Evolutionary conservation across 1,140 invertebrate genomes (phyloP).

Genomic region (Phymastichus coffea): DNA sequence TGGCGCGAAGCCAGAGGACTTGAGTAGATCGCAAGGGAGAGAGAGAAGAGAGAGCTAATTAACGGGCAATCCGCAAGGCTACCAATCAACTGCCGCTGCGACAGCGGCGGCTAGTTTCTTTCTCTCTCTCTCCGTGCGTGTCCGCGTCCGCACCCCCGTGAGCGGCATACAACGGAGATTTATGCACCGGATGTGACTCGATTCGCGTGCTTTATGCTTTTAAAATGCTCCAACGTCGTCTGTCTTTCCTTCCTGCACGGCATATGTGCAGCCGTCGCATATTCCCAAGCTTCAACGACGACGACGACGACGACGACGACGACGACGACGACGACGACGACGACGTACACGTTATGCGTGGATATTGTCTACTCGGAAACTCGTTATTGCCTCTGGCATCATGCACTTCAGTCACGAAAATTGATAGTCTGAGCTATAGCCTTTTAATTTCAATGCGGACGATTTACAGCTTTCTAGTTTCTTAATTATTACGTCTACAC

Average conservation of each 20-base stretch:
- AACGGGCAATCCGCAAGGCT: constrained; percentile 34
- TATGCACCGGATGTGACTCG: constrained; percentile 54
- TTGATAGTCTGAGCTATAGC: constrained; percentile 3
- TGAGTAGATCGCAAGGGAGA: no score
- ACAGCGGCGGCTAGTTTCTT: no score
- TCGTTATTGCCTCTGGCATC: not conserved
- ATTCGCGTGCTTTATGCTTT: constrained; percentile 29
- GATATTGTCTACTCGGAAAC: constrained; percentile 27
- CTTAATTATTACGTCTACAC: no score
- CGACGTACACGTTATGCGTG: constrained; percentile 26
- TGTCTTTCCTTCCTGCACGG: constrained; percentile 16
- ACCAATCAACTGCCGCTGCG: constrained; percentile 31
- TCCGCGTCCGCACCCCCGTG: constrained; percentile 22
- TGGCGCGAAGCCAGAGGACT: no score
- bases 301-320: constrained; percentile 4
- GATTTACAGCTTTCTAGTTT: no score
- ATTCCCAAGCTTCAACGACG: constrained; percentile 3
- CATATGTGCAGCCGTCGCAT: constrained; percentile 8
- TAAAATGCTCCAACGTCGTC: constrained; percentile 25
- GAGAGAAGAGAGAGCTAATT: no score
- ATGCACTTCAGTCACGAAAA: constrained; percentile 11
- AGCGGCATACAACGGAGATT: constrained; percentile 40
- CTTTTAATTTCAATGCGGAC: not conserved
- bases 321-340: not conserved
- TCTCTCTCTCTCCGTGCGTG: not conserved